Evolutionary conservation across 2,888 invertebrate genomes (phyloP).

Genomic region (Metalampra italica): DNA sequence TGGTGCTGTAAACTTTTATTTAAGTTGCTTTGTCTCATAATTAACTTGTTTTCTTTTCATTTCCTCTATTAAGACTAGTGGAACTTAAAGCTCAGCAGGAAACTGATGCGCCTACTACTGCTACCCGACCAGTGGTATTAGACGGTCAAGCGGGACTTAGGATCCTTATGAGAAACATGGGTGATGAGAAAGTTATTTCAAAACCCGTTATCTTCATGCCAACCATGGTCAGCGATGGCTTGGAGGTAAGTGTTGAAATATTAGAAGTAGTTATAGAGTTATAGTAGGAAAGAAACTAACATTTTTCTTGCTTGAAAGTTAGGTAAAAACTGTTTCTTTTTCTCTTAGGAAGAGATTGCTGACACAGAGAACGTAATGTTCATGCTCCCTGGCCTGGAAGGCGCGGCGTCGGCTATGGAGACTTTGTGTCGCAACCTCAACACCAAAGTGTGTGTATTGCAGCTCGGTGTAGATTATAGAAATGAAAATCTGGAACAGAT

Average conservation of each 20-base stretch:
- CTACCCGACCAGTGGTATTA: slow-evolving; percentile 25
- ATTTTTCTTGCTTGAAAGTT: no score
- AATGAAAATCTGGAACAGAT: slow-evolving; percentile 66
- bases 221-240: slow-evolving; percentile 69
- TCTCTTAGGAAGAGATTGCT: slow-evolving; percentile 57
- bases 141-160: slow-evolving; percentile 69
- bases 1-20: no score
- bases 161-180: slow-evolving; percentile 79
- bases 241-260: slow-evolving; percentile 48
- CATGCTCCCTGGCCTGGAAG: slow-evolving; percentile 84
- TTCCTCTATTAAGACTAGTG: slow-evolving; percentile 48
- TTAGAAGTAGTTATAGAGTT: slow-evolving; percentile 29
- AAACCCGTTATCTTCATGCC: slow-evolving; percentile 76
- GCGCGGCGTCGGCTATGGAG: slow-evolving; percentile 75
- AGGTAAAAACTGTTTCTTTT: no score
- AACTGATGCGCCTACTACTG: slow-evolving; percentile 56
- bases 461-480: slow-evolving; percentile 63
- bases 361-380: slow-evolving; percentile 72
- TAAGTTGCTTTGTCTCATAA: no score
- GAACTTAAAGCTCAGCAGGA: slow-evolving; percentile 74
- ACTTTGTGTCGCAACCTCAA: slow-evolving; percentile 71
- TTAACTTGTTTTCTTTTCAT: no score
- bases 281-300: no score
- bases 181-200: slow-evolving; percentile 76
- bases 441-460: slow-evolving; percentile 73